Percentiles rank a stretch among this genome's conserved stretches.
These are phyloP conservation scores for Raphicerus campestris DNA, from an alignment of 2,113 vertebrate genomes.

Conservation along the genomic window DNA sequence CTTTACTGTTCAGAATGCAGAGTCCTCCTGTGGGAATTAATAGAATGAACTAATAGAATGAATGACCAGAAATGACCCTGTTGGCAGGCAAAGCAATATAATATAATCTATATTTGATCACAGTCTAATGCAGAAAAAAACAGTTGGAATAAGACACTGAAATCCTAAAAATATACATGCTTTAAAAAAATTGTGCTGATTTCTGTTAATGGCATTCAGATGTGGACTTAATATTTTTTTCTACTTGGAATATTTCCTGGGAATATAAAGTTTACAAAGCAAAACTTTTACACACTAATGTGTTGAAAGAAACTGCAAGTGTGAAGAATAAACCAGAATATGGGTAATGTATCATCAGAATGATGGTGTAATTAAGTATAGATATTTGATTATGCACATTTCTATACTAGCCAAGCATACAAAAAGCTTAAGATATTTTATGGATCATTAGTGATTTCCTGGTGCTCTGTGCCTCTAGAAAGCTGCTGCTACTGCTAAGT, in stretches of 20 bases:
- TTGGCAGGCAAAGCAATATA: slow-evolving; percentile 14
- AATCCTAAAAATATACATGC: slow-evolving; percentile 49
- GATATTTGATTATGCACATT: background rate
- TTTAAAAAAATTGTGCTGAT: slow-evolving; percentile 23
- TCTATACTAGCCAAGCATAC: background rate
- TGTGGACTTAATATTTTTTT: slow-evolving; percentile 17
- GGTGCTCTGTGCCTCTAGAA: background rate
- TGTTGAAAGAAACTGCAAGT: background rate
- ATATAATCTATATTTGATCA: slow-evolving; percentile 50
- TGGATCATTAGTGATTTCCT: background rate
- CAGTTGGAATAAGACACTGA: slow-evolving; percentile 39
- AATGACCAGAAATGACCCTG: slow-evolving; percentile 56
- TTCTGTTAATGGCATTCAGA: slow-evolving; percentile 55
- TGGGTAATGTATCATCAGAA: background rate
- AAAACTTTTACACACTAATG: background rate
- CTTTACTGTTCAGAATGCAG: background rate
- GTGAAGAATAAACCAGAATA: background rate
- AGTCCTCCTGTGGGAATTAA: slow-evolving; percentile 53
- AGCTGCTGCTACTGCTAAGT: no score
- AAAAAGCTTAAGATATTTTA: background rate
- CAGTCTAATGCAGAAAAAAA: slow-evolving; percentile 34
- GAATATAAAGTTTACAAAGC: background rate
- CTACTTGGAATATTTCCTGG: slow-evolving; percentile 6
- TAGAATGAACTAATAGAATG: no score
- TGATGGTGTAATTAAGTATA: background rate